A percentile compares a stretch with the other conserved stretches of the same genome.
Evolutionary conservation across 2,888 invertebrate species (phyloP).

Genomic region (Lasioglossum vierecki): DNA sequence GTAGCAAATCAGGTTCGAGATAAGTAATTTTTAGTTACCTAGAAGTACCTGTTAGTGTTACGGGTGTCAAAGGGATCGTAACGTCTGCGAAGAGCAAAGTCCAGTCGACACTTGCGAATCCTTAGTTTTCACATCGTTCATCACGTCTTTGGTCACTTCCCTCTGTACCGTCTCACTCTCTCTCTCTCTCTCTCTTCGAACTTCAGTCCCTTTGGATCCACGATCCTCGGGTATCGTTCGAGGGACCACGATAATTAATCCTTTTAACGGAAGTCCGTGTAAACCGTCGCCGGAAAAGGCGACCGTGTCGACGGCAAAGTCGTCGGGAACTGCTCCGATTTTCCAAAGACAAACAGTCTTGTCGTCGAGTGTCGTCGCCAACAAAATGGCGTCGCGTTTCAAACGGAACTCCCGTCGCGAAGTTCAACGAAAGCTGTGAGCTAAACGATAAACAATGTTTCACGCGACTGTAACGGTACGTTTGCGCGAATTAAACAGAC

Average conservation of each 20-base stretch:
- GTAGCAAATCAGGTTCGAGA: background rate
- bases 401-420: background rate
- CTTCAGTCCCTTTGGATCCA: constrained; percentile 4
- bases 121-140: constrained; percentile 30
- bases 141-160: constrained; percentile 14
- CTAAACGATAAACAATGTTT: background rate
- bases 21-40: background rate
- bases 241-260: constrained; percentile 68
- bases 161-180: background rate
- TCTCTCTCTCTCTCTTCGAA: background rate
- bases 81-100: constrained; percentile 28
- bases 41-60: background rate
- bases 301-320: constrained; percentile 25
- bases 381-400: constrained; percentile 34
- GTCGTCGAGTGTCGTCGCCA: constrained; percentile 2
- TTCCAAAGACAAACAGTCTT: constrained; percentile 47
- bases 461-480: background rate
- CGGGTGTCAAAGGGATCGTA: constrained; percentile 19
- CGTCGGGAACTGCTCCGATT: constrained; percentile 27
- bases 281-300: constrained; percentile 36
- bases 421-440: background rate
- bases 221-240: constrained; percentile 59
- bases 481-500: background rate
- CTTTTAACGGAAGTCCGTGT: constrained; percentile 51
- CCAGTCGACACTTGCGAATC: constrained; percentile 15